Percentiles rank a stretch among this genome's conserved stretches.
phyloP scores from a whole-genome alignment of 2,113 vertebrate genomes.

The Archocentrus centrarchus region DNA sequence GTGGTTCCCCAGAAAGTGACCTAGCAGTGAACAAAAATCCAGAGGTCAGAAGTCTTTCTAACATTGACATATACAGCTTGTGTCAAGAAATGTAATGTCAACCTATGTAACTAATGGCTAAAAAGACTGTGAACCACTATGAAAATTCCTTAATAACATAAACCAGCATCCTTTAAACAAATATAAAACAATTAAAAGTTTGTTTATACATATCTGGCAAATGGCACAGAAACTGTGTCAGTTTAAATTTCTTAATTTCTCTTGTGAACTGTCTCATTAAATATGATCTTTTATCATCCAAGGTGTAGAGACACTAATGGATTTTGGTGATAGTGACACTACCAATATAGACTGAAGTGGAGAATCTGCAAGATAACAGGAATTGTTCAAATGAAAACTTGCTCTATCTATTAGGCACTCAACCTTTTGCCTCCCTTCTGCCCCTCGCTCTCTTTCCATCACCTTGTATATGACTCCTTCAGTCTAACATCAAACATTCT shows the following conservation, averaged over 20 bases:
- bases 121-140: too few species aligned
- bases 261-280: not conserved
- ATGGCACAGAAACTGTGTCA: not conserved
- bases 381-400: not conserved
- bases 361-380: conserved; percentile 10
- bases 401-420: conserved; percentile 38
- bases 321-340: not conserved
- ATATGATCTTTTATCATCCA: not conserved
- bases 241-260: not conserved
- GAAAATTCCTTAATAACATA: too few species aligned
- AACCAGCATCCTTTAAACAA: too few species aligned
- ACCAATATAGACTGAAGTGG: not conserved
- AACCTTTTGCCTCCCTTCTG: conserved; percentile 26
- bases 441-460: conserved; percentile 28
- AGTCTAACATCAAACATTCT: conserved; percentile 71
- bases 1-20: conserved; percentile 98
- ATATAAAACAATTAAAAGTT: not conserved
- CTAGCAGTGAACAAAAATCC: conserved; percentile 75
- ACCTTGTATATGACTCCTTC: conserved; percentile 55
- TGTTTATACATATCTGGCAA: not conserved
- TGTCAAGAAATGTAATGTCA: not conserved
- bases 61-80: not conserved
- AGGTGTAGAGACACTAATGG: not conserved
- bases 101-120: too few species aligned
- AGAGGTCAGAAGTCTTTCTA: conserved; percentile 5